These are phyloP conservation scores for Parambassis ranga DNA, from an alignment of 2,797 vertebrate species.

Conservation along the genomic window DNA sequence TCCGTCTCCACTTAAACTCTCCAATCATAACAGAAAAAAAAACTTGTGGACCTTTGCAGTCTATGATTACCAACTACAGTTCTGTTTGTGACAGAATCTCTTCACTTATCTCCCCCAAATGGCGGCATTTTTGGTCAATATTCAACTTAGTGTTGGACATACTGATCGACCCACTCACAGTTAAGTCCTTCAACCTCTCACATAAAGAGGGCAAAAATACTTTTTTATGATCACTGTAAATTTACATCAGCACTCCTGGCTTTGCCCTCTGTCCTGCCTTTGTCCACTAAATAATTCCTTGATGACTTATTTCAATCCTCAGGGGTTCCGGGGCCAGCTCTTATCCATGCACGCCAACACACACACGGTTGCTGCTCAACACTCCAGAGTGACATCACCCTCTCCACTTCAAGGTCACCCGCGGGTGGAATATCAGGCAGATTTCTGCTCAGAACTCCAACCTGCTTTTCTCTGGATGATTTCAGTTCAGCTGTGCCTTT, in stretches of 20 bases:
- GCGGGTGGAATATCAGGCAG: neutral
- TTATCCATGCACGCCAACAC: constrained; percentile 24
- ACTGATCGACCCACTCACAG: neutral
- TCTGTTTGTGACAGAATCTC: neutral
- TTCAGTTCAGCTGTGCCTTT: constrained; percentile 41
- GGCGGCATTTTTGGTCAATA: no score
- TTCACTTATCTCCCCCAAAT: no score
- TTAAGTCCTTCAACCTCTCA: neutral
- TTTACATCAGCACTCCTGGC: constrained; percentile 16
- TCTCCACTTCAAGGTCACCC: constrained; percentile 60
- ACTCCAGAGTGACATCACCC: constrained; percentile 34
- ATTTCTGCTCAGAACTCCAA: constrained; percentile 31
- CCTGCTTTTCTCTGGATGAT: constrained; percentile 27
- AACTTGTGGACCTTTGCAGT: neutral
- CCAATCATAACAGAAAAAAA: neutral
- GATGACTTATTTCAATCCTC: constrained; percentile 40
- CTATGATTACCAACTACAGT: neutral
- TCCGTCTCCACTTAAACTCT: no score
- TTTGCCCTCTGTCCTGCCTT: constrained; percentile 48
- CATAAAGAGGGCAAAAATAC: neutral
- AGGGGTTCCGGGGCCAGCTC: constrained; percentile 16
- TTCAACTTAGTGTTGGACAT: neutral
- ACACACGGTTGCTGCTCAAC: constrained; percentile 18
- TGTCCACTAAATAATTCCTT: constrained; percentile 56
- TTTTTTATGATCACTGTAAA: constrained; percentile 6